Conservation (phyloP, 2,113 vertebrate genomes). For the Pteropus alecto region DNA sequence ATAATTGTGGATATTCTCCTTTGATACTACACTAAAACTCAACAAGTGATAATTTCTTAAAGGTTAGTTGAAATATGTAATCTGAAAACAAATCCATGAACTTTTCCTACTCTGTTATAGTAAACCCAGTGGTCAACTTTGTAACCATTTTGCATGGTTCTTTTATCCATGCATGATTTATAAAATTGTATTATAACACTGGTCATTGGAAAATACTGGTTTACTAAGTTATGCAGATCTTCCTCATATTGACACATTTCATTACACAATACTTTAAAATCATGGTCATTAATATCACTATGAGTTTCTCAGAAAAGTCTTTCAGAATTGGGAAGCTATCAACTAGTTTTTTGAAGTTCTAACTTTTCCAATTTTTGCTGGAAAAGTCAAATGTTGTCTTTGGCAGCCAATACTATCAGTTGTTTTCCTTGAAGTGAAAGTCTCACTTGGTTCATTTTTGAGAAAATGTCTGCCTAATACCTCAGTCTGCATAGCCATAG, state of each 20-base stretch:
- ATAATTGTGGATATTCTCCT: background rate
- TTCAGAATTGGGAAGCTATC: background rate
- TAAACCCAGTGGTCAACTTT: background rate
- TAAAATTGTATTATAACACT: background rate
- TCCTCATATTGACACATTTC: background rate
- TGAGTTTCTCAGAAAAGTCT: background rate
- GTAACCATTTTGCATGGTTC: background rate
- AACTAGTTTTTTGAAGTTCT: constrained; percentile 27
- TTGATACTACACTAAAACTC: background rate
- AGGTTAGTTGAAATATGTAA: background rate
- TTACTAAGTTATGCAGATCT: background rate
- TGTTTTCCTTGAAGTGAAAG: background rate
- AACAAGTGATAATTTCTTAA: background rate
- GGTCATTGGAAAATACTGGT: background rate
- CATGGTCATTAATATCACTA: background rate
- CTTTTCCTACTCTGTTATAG: background rate
- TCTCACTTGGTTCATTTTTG: background rate
- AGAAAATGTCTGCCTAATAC: constrained; percentile 1
- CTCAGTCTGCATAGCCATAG: background rate
- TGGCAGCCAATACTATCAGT: background rate
- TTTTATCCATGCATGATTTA: background rate
- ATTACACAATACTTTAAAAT: background rate
- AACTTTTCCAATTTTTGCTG: background rate
- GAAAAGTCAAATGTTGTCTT: background rate
- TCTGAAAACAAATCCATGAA: background rate